phyloP scores from a whole-genome alignment of 2,113 vertebrate species.

The Poicephalus meyeri region DNA sequence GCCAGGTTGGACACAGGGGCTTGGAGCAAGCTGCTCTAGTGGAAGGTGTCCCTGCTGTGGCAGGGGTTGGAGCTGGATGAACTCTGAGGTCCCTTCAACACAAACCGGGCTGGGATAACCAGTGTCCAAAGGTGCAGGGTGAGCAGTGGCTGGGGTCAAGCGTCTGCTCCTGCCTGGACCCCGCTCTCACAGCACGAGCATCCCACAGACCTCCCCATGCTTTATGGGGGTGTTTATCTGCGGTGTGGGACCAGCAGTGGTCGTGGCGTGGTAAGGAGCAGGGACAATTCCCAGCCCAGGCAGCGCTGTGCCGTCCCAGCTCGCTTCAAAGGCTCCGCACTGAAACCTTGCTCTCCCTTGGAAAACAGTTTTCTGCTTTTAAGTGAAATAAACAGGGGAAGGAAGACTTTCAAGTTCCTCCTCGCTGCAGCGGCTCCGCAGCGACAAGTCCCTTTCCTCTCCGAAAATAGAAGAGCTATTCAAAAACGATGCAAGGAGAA shows the following conservation, averaged over 20 bases:
- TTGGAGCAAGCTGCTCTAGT: too few relatives aligned
- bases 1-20: too few relatives aligned
- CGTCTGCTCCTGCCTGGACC: not conserved
- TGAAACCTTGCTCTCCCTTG: not conserved
- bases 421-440: conserved; percentile 68
- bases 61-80: not conserved
- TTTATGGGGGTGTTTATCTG: not conserved
- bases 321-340: not conserved
- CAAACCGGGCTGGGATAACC: not conserved
- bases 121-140: not conserved
- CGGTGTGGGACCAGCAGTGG: accelerated
- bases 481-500: conserved; percentile 64
- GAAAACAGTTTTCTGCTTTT: conserved; percentile 2
- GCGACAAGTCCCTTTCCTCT: conserved; percentile 55
- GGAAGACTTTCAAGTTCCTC: conserved; percentile 64
- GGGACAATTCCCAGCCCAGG: not conserved
- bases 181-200: not conserved
- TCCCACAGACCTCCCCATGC: accelerated
- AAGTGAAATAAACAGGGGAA: conserved; percentile 49
- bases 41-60: not conserved
- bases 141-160: not conserved
- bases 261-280: not conserved
- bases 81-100: not conserved
- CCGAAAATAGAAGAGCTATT: conserved; percentile 77
- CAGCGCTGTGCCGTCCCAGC: not conserved